Evolutionary conservation across 2,888 invertebrate genomes (phyloP), one percentile per base, ranked within the genome.

Genomic region (Philaethria dido): DNA sequence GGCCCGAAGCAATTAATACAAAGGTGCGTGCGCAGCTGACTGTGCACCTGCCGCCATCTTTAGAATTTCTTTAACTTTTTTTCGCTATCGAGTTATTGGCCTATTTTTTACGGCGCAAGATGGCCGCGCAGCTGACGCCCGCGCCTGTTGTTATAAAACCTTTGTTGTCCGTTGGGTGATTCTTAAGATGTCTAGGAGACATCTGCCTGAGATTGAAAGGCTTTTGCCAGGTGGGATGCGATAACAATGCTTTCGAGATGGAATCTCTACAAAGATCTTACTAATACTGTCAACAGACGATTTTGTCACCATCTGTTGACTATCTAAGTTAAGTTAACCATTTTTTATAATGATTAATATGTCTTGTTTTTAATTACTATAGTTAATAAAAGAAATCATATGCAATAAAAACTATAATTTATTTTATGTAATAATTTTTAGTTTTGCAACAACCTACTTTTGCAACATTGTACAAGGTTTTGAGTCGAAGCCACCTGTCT

Each of bases 21-120:
- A 90, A 91, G 91, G 91, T 91, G 92, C 88, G 86, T 79, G 84
- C 75, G 88, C 92, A 92, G 92, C 91, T 92, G 92, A 85, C 88
- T 72, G 73, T 78, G 80, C 92, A 91, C 90, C 92, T 91, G 92
- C 88, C 87, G 83, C 85, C 87, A 86, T 89, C 89, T 89, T 91
- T 87, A 88, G 83, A 85, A 85, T 90, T 91, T 89, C 88, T 90
- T 84, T 83, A 80, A 80, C 80, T 85, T 88, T 90, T 72, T 90
- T 89, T 89, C 82, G 88, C 89, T 86, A 86, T 86, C 83, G 85
- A 85, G 90, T 89, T 91, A 90, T 90, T 92, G 90, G 92, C 91
- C 92, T 92, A 92, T 92, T 92, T 92, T 92, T 92, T 91, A 90
- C 85, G 86, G 85, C 85, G 88, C 92, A 92, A 92, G 92, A 89